Conservation (phyloP, 2,888 invertebrate species). For the Trissolcus brochymenae region DNA sequence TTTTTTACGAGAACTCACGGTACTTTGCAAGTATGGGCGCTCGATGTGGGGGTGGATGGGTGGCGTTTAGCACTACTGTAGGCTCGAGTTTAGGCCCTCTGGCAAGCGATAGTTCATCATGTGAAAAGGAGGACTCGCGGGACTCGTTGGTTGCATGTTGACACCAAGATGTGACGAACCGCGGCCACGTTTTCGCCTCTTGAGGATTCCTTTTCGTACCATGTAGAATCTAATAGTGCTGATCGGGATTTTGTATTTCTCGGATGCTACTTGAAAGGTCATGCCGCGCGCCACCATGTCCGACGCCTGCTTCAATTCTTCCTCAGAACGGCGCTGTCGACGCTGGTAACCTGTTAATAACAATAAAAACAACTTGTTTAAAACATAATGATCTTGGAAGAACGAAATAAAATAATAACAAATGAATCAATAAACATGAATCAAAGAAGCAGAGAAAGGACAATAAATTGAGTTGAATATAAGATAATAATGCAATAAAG, state of each 20-base stretch:
- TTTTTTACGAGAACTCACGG: neutral
- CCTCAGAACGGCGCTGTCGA: conserved; percentile 83
- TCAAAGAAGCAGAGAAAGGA: neutral
- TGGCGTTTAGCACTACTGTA: conserved; percentile 69
- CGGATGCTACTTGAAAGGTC: conserved; percentile 91
- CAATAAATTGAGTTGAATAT: neutral
- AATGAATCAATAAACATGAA: neutral
- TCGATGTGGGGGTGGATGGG: neutral
- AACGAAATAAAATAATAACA: neutral
- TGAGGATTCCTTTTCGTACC: conserved; percentile 90
- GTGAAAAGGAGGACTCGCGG: conserved; percentile 85
- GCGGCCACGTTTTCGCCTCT: conserved; percentile 86
- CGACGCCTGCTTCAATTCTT: conserved; percentile 86
- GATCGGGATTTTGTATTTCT: conserved; percentile 91
- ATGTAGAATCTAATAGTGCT: conserved; percentile 92
- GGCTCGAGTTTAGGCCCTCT: conserved; percentile 77
- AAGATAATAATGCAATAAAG: no score
- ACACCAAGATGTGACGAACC: conserved; percentile 78
- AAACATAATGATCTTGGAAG: neutral
- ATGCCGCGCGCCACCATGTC: conserved; percentile 91
- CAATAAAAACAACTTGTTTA: neutral
- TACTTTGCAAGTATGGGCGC: neutral
- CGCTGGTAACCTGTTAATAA: conserved; percentile 71
- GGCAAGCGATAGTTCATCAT: conserved; percentile 87
- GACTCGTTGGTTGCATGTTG: conserved; percentile 79